Base-by-base conservation (phyloP, 2,888 invertebrate species). In the Phalera bucephala region DNA sequence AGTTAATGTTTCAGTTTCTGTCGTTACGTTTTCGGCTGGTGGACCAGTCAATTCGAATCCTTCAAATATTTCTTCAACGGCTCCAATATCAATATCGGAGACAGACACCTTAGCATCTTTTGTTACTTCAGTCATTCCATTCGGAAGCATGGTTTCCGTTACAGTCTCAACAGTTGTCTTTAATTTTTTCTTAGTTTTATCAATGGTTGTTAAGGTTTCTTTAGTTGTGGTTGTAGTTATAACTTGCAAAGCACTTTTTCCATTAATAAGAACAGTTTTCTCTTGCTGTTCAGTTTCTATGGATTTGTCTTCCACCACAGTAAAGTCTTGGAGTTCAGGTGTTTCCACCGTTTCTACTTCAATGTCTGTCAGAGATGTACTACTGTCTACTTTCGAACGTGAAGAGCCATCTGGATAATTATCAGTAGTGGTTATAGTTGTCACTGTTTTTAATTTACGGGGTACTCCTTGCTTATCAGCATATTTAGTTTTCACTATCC, bases 401-500 rank as follows among this genome's bases (percentile, higher is more conserved):
- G 82, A 79, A 4, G 88, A 88, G 22, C 89, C 86, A 45, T 90
- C 90, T 10, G 90, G 89, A 46, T 83, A 89, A 32, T 74, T 69
- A 46, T 91, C 89, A 15, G 80, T 85, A 6, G 84, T 88, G 6
- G 80, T 84, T 0, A 80, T 53, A 12, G 69, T 72, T 8, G 77
- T 81, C 1, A 74, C 70, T 5, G 73, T 87, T 46, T 90, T 90
- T 11, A 88, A 39, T 62, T 89, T 90, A 38, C 58, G 73, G 8
- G 76, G 66, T 30, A 62, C 53, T 1, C 71, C 76, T 23, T 70
- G 39, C 9, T 45, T 52, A 57, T 90, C 79, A 2, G 69, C 73
- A 51, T 85, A 86, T 35, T 73, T 85, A 2, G 78, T 83, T 64
- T 78, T 86, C 0, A 75, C 40, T 39, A 69, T 58, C 51, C 62